Percentiles rank a stretch among this genome's conserved stretches.
Conservation (phyloP, 2,888 invertebrate species). For the Busseola fusca region DNA sequence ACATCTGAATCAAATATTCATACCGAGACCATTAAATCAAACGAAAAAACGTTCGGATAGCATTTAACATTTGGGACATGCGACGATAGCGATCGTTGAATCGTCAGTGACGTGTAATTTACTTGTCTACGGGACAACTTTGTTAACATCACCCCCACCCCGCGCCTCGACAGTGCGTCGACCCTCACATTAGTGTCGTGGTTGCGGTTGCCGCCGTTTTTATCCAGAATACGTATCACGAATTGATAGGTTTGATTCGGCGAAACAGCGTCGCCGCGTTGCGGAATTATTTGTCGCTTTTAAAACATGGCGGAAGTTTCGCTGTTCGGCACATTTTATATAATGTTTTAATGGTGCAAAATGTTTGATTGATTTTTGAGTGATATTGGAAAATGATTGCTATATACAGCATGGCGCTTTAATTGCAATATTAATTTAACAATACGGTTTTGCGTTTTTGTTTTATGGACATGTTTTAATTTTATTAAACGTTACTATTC, state of each 20-base stretch:
- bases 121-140: conserved; percentile 57
- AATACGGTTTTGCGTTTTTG: too few species aligned
- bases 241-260: conserved; percentile 42
- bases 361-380: conserved; percentile 2
- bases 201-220: conserved; percentile 41
- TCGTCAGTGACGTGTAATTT: conserved; percentile 49
- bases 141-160: conserved; percentile 39
- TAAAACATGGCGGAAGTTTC: conserved; percentile 21
- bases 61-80: conserved; percentile 48
- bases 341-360: conserved; percentile 14
- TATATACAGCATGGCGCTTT: too few species aligned
- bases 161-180: conserved; percentile 34
- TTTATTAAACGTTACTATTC: too few species aligned
- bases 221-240: conserved; percentile 38
- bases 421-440: too few species aligned
- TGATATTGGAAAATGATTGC: conserved; percentile 2
- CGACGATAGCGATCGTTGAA: conserved; percentile 38
- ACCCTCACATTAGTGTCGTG: conserved; percentile 50
- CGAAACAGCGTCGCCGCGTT: background rate
- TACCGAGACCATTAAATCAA: conserved; percentile 35
- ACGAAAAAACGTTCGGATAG: conserved; percentile 35
- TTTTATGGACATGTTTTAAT: too few species aligned
- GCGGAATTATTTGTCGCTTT: conserved; percentile 27
- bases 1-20: conserved; percentile 45
- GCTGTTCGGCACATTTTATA: background rate